Evolutionary conservation across 2,888 invertebrate genomes (phyloP), one percentile per base, ranked within the genome.

Genomic region (Drosophila quinaria): DNA sequence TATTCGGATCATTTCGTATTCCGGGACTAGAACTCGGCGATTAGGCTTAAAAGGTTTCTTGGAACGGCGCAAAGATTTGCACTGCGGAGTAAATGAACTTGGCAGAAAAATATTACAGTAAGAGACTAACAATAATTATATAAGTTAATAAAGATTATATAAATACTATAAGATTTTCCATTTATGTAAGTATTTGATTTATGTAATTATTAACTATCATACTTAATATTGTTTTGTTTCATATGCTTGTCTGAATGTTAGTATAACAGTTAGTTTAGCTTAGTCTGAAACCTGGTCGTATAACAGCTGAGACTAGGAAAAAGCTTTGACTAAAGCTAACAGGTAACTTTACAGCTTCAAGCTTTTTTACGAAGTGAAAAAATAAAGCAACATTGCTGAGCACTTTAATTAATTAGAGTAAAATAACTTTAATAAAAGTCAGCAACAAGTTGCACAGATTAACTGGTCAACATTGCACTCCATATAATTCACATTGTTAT

Each of bases 381-480:
- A 5, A 31, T 1, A 0, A 3, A 9, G 22, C n/a, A 44, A 22
- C 2, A 17, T 11, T 29, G 31, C 4, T 22, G 22, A 22, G 22
- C 22, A 4, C 22, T 10, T 9, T 4, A 17, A 41, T n/a, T 47
- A 11, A 63, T 15, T 29, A 52, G 9, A 35, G 4, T 15, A 5
- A 47, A 47, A 17, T 31, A 29, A 15, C 29, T 46, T 13, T 22
- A 47, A 51, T 37, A 17, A 15, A 9, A 10, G 10, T 8, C 5
- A 59, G 73, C 67, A 72, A 75, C 73, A 78, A 72, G 78, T 63
- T 8, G 41, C 4, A 13, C 2, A 1, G 2, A 10, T 22, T 35
- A 55, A 22, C 15, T 47, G 11, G 4, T 4, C 6, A 11, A 17
- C 2, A n/a, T 29, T 19, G n/a, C 10, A 19, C 0, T 19, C 9